phyloP scores from a whole-genome alignment of 2,888 invertebrate species.

The Caprella mutica region DNA sequence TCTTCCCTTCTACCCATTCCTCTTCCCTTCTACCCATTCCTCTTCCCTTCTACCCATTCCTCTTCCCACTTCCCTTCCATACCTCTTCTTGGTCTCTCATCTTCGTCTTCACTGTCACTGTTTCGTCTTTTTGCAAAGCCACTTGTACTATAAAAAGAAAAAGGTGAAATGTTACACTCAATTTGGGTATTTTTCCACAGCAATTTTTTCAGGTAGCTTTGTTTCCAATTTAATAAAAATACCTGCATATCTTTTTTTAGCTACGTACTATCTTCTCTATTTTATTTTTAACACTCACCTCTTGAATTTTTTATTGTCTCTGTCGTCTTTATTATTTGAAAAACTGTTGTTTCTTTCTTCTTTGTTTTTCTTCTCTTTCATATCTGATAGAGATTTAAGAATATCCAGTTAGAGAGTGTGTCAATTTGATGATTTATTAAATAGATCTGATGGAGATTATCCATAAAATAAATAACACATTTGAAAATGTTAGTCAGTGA shows the following conservation, averaged over 20 bases:
- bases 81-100: conserved; percentile 21
- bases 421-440: no score
- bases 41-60: no score
- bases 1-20: no score
- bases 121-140: no score
- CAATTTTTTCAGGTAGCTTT: conserved; percentile 3
- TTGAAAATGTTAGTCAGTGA: no score
- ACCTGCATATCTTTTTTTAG: conserved; percentile 2
- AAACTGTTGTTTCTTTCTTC: conserved; percentile 15
- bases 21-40: no score
- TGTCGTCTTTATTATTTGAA: conserved; percentile 12
- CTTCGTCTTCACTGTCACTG: conserved; percentile 16
- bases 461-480: no score
- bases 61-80: no score
- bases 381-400: conserved; percentile 6
- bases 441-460: no score
- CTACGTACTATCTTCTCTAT: neutral
- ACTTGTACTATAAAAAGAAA: no score
- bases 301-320: conserved; percentile 10
- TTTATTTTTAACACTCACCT: neutral
- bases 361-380: conserved; percentile 10
- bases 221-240: neutral
- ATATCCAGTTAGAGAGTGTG: no score
- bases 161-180: neutral
- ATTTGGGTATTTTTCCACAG: no score